Conservation (phyloP, 30 jellyfish, hydroid and myxozoan species). For the Sanderia malayensis region DNA sequence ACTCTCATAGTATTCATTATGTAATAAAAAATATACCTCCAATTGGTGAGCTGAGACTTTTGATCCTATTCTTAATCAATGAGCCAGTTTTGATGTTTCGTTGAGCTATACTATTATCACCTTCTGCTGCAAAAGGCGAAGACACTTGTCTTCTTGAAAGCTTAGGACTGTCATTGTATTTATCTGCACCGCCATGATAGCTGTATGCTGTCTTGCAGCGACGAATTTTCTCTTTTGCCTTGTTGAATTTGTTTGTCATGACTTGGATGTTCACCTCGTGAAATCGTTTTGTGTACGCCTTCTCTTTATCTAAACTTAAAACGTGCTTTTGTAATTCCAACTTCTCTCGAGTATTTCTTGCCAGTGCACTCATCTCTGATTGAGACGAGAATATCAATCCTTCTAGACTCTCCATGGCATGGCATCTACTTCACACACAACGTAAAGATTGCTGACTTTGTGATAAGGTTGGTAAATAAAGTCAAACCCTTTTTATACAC, state of each 20-base stretch:
- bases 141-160: no score
- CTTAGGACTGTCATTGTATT: background rate
- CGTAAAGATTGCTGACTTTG: no score
- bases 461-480: no score
- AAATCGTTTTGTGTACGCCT: slow-evolving; percentile 11
- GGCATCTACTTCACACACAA: no score
- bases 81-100: no score
- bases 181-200: background rate
- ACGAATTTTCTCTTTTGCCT: slow-evolving; percentile 2
- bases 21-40: no score
- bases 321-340: slow-evolving; percentile 1
- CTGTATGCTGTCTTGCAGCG: background rate
- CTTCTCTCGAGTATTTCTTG: slow-evolving; percentile 11
- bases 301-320: background rate
- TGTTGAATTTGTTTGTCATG: slow-evolving; percentile 6
- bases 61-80: background rate
- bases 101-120: no score
- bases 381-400: background rate
- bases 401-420: background rate
- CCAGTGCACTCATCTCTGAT: slow-evolving; percentile 21
- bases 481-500: no score
- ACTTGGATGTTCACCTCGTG: slow-evolving; percentile 27
- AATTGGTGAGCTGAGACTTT: no score
- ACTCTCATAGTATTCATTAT: no score
- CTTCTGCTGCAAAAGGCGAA: no score